phyloP scores from a whole-genome alignment of 64 coral and sea anemone species.

The Porites australiensis region DNA sequence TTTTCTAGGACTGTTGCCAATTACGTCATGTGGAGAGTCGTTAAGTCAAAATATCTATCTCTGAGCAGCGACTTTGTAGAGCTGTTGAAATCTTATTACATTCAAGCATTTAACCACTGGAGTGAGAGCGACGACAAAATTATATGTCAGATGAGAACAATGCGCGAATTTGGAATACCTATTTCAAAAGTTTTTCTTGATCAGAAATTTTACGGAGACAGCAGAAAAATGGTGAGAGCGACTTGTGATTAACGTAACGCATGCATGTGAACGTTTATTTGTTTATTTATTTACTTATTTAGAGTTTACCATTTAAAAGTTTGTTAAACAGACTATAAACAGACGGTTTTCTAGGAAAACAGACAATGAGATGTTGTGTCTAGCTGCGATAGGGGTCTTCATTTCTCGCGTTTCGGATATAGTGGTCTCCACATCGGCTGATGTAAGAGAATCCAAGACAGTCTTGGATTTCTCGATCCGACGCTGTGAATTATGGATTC shows the following conservation, averaged over 20 bases:
- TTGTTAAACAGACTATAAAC: no score
- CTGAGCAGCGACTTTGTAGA: slow-evolving; percentile 63
- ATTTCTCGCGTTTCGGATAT: no score
- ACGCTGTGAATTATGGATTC: no score
- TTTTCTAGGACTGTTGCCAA: slow-evolving; percentile 48
- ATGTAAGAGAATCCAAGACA: no score
- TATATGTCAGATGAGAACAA: slow-evolving; percentile 6
- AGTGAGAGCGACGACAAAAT: not conserved
- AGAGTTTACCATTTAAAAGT: no score
- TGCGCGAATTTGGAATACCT: slow-evolving; percentile 52
- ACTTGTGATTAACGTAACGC: not conserved
- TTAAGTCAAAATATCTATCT: slow-evolving; percentile 20
- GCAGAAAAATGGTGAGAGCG: slow-evolving; percentile 52
- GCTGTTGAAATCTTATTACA: slow-evolving; percentile 45
- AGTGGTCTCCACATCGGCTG: no score
- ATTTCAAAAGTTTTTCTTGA: slow-evolving; percentile 60
- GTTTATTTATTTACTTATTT: no score
- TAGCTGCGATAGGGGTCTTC: no score
- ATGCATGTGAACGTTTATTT: no score
- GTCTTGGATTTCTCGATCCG: no score
- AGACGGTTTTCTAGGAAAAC: no score
- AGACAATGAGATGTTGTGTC: no score
- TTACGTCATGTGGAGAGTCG: slow-evolving; percentile 68
- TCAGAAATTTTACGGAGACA: slow-evolving; percentile 40
- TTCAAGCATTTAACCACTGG: slow-evolving; percentile 49